Percentiles rank a stretch among this genome's conserved stretches.
These are phyloP conservation scores for Drosophila formosana DNA, from an alignment of 2,888 invertebrate species.

Conservation along the genomic window DNA sequence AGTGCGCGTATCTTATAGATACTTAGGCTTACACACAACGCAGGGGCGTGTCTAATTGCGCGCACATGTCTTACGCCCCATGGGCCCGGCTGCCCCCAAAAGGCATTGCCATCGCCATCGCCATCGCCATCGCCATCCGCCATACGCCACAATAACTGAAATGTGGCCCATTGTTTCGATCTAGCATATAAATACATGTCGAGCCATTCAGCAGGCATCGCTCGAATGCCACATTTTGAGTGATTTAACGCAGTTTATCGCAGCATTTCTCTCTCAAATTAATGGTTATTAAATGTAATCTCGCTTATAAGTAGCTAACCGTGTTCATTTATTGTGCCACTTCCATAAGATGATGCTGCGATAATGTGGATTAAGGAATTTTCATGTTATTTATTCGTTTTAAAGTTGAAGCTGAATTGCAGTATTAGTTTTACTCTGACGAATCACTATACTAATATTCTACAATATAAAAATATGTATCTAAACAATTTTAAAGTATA, in stretches of 20 bases:
- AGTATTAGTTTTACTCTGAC: neutral
- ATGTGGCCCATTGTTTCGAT: conserved; percentile 55
- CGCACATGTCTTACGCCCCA: conserved; percentile 74
- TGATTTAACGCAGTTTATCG: conserved; percentile 50
- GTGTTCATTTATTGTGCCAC: conserved; percentile 7
- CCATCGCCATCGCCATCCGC: neutral
- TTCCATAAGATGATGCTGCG: conserved; percentile 14
- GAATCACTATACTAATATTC: neutral
- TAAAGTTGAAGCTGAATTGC: neutral
- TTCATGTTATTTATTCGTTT: neutral
- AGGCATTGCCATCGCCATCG: conserved; percentile 4
- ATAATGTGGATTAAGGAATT: conserved; percentile 24
- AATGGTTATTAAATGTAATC: conserved; percentile 36
- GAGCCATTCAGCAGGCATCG: conserved; percentile 15
- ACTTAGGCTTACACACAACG: conserved; percentile 57
- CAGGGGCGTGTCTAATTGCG: conserved; percentile 73
- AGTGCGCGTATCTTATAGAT: conserved; percentile 66
- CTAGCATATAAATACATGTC: conserved; percentile 38
- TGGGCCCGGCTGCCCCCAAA: conserved; percentile 12
- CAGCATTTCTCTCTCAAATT: conserved; percentile 25
- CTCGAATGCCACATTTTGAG: conserved; percentile 37
- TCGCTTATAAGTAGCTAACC: conserved; percentile 20
- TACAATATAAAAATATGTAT: neutral
- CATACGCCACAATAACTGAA: conserved; percentile 54
- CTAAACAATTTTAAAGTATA: no score